Conservation (phyloP, 2,888 invertebrate genomes). For the Apotomis turbidana region DNA sequence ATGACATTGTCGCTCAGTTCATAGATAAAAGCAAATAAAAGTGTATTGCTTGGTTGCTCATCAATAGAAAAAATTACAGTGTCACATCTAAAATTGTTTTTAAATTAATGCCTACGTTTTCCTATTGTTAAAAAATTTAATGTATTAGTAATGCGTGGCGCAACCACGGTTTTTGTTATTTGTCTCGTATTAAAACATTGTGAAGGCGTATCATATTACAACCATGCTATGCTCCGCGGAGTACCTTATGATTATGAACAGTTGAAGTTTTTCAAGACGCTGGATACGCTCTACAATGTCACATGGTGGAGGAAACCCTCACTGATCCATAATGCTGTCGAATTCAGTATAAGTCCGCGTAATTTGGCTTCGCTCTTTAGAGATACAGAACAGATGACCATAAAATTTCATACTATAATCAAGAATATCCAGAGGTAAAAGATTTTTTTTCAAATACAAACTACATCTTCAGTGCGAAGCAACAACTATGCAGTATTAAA, state of each 20-base stretch:
- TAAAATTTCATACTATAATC: slow-evolving; percentile 60
- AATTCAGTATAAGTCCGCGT: slow-evolving; percentile 62
- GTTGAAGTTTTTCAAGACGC: slow-evolving; percentile 56
- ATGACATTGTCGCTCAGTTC: no score
- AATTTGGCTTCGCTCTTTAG: slow-evolving; percentile 50
- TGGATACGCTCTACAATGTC: slow-evolving; percentile 52
- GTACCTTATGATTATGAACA: slow-evolving; percentile 57
- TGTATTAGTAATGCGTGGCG: not conserved
- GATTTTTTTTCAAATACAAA: not conserved
- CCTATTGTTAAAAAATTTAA: not conserved
- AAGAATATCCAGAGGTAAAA: slow-evolving; percentile 66
- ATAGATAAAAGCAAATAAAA: no score
- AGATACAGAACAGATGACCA: slow-evolving; percentile 48
- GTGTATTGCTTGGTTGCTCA: no score
- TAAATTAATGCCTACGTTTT: no score
- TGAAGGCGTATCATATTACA: slow-evolving; percentile 52
- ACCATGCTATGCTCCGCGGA: slow-evolving; percentile 64
- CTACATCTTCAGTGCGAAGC: no score
- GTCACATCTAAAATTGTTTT: no score
- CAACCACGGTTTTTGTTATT: not conserved
- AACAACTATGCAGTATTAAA: no score
- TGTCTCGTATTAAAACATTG: not conserved
- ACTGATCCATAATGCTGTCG: slow-evolving; percentile 55
- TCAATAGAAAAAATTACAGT: no score
- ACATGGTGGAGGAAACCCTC: slow-evolving; percentile 67